Evolutionary conservation across 2,797 vertebrate genomes (phyloP).

Genomic region (Danio jaintianensis): DNA sequence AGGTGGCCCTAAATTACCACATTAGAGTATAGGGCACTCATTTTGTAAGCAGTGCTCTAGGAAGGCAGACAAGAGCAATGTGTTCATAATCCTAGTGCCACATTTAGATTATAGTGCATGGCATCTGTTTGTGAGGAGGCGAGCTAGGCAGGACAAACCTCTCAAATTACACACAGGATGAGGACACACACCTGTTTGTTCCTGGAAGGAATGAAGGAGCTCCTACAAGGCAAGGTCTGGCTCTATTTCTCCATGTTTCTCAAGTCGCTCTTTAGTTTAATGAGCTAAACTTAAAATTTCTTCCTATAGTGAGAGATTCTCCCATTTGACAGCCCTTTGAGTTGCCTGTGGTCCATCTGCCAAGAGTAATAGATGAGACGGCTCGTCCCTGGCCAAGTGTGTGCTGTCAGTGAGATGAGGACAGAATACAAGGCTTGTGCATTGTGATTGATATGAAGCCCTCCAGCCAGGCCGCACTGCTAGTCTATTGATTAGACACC

Average conservation of each 20-base stretch:
- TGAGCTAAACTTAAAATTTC: background rate
- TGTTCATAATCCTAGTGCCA: constrained; percentile 69
- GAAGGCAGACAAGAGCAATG: constrained; percentile 53
- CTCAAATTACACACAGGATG: constrained; percentile 48
- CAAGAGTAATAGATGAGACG: constrained; percentile 37
- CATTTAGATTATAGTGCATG: constrained; percentile 67
- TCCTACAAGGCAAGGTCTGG: background rate
- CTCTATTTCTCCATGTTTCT: background rate
- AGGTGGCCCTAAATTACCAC: constrained; percentile 59
- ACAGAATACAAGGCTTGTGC: constrained; percentile 15
- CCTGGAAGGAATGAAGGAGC: background rate
- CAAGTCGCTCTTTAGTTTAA: background rate
- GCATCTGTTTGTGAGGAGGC: constrained; percentile 59
- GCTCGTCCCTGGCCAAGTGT: background rate
- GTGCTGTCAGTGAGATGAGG: constrained; percentile 39
- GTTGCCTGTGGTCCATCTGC: constrained; percentile 11
- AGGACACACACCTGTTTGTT: constrained; percentile 37
- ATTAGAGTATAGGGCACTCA: background rate
- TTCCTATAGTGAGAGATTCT: background rate
- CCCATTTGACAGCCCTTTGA: background rate
- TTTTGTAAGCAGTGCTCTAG: background rate
- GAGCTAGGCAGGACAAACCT: constrained; percentile 23
- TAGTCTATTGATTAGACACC: constrained; percentile 50
- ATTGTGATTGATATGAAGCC: constrained; percentile 50
- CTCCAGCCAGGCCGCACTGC: constrained; percentile 35